Evolutionary conservation across 2,113 vertebrate genomes (phyloP).

Genomic region (Poeciliopsis prolifica): DNA sequence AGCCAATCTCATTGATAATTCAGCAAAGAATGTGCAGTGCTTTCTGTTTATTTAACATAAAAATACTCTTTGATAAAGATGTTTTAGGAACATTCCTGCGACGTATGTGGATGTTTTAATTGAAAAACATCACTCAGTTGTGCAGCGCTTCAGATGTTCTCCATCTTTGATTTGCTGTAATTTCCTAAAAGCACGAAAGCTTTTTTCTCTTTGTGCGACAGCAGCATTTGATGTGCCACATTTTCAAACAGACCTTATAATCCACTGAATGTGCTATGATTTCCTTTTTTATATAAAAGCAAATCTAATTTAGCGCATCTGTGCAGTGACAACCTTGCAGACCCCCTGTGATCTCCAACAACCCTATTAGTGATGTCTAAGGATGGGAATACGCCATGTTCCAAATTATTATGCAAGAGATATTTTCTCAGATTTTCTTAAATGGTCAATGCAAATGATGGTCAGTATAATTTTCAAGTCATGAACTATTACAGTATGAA

Average conservation of each 20-base stretch:
- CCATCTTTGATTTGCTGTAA: neutral
- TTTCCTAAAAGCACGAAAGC: neutral
- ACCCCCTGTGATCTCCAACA: neutral
- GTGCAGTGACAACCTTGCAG: neutral
- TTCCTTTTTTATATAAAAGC: neutral
- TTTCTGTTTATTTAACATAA: no score
- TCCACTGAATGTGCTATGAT: neutral
- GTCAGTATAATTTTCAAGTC: no score
- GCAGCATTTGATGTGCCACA: neutral
- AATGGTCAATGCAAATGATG: no score
- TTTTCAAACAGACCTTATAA: neutral
- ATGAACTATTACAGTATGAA: no score
- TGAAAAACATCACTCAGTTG: constrained; percentile 1
- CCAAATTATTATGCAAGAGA: no score
- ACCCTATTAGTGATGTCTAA: neutral
- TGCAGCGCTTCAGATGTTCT: neutral
- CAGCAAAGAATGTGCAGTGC: no score
- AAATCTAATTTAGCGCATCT: neutral
- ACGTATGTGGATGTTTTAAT: neutral
- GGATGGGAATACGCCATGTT: no score
- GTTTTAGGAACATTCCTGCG: neutral
- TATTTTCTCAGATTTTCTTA: no score
- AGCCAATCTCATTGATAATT: no score
- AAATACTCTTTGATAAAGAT: neutral
- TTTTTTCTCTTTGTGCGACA: neutral